These are phyloP conservation scores for Drosophila guanche DNA, from an alignment of 1,140 invertebrate species.

Conservation along the genomic window DNA sequence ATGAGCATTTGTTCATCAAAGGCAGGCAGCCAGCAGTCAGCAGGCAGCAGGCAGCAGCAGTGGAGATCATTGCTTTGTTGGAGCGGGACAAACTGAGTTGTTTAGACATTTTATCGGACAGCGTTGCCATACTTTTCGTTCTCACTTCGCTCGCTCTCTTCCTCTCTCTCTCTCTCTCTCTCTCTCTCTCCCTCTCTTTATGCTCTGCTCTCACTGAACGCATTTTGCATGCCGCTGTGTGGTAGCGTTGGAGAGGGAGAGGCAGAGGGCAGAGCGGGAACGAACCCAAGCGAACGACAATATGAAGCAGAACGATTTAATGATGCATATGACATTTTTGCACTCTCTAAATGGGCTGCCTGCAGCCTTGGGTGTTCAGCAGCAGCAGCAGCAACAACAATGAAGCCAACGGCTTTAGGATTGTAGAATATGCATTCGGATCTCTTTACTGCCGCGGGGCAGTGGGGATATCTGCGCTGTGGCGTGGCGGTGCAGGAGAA, in stretches of 20 bases:
- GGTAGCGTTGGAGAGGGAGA: neutral
- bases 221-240: constrained; percentile 29
- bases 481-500: neutral
- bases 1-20: constrained; percentile 65
- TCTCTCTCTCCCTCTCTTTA: constrained; percentile 36
- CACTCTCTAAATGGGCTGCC: constrained; percentile 80
- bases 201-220: constrained; percentile 24
- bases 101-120: constrained; percentile 78
- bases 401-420: constrained; percentile 49
- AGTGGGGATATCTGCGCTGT: constrained; percentile 6
- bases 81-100: constrained; percentile 56
- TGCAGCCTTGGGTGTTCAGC: constrained; percentile 51
- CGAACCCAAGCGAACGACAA: constrained; percentile 69
- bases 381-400: constrained; percentile 44
- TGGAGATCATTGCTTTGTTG: too few relatives aligned
- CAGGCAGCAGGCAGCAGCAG: too few relatives aligned
- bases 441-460: neutral
- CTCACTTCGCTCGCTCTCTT: constrained; percentile 43
- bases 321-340: constrained; percentile 83
- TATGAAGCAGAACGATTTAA: constrained; percentile 83
- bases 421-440: constrained; percentile 53
- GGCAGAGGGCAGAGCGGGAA: constrained; percentile 26
- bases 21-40: too few relatives aligned
- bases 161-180: constrained; percentile 38
- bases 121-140: constrained; percentile 74